phyloP scores from a whole-genome alignment of 2,113 vertebrate species.

The Plecturocebus donacophilus region DNA sequence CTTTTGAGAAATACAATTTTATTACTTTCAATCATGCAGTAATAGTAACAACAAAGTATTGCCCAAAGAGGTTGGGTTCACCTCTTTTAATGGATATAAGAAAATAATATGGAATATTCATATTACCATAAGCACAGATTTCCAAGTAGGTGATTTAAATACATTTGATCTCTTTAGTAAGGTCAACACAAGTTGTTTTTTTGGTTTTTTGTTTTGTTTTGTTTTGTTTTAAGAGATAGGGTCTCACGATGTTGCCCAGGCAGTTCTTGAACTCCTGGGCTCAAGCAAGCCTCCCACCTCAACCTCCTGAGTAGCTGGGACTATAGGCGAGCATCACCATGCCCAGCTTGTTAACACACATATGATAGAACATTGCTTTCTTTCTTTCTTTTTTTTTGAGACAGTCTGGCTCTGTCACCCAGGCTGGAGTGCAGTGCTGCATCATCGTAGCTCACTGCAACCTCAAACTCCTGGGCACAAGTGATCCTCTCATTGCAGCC shows the following conservation, averaged over 20 bases:
- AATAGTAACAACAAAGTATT: not conserved
- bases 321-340: not conserved
- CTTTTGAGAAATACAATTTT: not conserved
- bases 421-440: no score
- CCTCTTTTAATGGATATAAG: not conserved
- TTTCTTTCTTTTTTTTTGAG: no score
- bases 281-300: not conserved
- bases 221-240: not conserved
- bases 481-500: not conserved
- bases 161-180: not conserved
- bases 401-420: no score
- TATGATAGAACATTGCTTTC: no score
- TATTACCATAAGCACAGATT: conserved; percentile 4
- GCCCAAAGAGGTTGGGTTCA: not conserved
- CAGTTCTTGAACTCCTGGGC: not conserved
- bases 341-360: not conserved
- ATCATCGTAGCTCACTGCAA: no score
- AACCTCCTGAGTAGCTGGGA: not conserved
- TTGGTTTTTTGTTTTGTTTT: no score
- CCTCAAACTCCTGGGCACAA: not conserved
- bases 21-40: not conserved
- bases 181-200: not conserved
- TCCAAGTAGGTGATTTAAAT: not conserved
- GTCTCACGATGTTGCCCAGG: not conserved
- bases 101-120: not conserved